Conservation (phyloP, 2,888 invertebrate genomes). For the Toxonevra muliebris region DNA sequence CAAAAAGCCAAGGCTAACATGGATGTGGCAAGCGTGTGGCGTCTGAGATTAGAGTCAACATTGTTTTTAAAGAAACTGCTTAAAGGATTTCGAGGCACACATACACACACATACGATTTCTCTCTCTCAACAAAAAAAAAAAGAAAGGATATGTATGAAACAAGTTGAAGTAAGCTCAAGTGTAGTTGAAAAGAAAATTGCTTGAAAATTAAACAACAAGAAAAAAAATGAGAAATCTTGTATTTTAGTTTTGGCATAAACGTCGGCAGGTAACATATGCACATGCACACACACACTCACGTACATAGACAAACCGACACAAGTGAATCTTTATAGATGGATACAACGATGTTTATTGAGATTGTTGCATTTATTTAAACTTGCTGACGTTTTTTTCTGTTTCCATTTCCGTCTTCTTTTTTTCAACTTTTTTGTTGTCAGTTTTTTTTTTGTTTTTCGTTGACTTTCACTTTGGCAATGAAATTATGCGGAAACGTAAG, state of each 20-base stretch:
- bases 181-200: slow-evolving; percentile 38
- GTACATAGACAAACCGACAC: slow-evolving; percentile 7
- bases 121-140: too few relatives aligned
- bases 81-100: slow-evolving; percentile 39
- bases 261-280: slow-evolving; percentile 17
- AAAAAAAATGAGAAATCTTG: neutral
- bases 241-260: neutral
- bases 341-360: slow-evolving; percentile 28
- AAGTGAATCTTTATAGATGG: neutral
- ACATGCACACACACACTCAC: slow-evolving; percentile 3
- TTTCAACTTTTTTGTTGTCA: slow-evolving; percentile 25
- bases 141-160: neutral
- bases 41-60: slow-evolving; percentile 39
- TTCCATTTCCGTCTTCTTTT: slow-evolving; percentile 13
- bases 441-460: slow-evolving; percentile 20
- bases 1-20: neutral
- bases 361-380: slow-evolving; percentile 33
- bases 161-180: slow-evolving; percentile 25
- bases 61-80: slow-evolving; percentile 36
- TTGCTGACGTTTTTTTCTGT: slow-evolving; percentile 19
- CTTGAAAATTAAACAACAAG: slow-evolving; percentile 41
- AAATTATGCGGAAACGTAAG: slow-evolving; percentile 47
- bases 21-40: slow-evolving; percentile 16
- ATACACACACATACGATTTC: neutral
- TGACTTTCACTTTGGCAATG: slow-evolving; percentile 40